These are phyloP conservation scores for Epistrophe eligans DNA, from an alignment of 2,888 invertebrate genomes.

Conservation along the genomic window DNA sequence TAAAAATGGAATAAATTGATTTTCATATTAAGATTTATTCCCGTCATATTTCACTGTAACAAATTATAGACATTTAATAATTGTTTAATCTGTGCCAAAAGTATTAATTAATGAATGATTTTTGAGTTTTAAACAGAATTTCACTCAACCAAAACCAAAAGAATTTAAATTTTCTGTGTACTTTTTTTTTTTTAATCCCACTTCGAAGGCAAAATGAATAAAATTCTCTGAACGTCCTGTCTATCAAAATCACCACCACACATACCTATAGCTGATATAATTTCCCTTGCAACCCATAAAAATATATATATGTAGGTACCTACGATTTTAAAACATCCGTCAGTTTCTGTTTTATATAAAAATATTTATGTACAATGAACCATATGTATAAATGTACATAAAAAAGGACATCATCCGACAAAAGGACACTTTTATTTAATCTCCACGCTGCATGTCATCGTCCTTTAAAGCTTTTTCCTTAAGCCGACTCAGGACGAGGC, in stretches of 20 bases:
- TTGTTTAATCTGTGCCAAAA: background rate
- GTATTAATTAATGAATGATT: background rate
- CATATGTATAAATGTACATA: background rate
- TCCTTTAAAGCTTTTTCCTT: conserved; percentile 13
- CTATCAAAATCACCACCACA: conserved; percentile 10
- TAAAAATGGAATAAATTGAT: too few species aligned
- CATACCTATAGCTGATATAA: background rate
- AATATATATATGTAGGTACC: background rate
- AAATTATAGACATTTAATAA: background rate
- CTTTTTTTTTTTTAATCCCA: background rate
- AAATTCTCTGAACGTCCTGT: conserved; percentile 1
- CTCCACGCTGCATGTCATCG: conserved; percentile 1
- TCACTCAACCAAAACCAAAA: background rate
- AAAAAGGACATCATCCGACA: conserved; percentile 23
- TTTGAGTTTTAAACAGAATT: background rate
- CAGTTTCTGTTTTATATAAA: conserved; percentile 11
- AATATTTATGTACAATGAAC: background rate
- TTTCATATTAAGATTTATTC: too few species aligned
- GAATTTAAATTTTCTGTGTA: background rate
- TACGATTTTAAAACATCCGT: conserved; percentile 22
- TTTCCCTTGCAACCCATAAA: background rate
- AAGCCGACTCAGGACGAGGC: background rate
- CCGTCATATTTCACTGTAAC: background rate
- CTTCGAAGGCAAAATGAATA: background rate
- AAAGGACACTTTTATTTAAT: conserved; percentile 38